Conservation (phyloP, 2,888 invertebrate species). For the Caenorhabditis macrosperma region DNA sequence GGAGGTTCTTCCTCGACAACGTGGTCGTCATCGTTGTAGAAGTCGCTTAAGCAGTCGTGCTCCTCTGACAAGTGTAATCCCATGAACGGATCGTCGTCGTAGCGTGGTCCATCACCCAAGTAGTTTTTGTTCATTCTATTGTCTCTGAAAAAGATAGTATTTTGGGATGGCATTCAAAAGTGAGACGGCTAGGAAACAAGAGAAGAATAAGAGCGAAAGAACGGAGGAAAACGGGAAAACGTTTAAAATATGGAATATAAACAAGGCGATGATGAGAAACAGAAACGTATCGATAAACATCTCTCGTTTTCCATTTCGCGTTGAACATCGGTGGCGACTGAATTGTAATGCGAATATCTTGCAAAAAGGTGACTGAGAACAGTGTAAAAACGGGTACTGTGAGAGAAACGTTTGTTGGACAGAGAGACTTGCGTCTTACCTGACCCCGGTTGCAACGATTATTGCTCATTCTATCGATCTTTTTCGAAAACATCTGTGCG, state of each 20-base stretch:
- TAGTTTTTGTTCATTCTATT: conserved; percentile 6
- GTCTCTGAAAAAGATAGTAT: neutral
- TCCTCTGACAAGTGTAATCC: neutral
- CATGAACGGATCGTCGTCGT: conserved; percentile 25
- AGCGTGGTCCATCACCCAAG: conserved; percentile 21
- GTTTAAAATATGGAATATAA: neutral
- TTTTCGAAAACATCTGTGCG: too few relatives aligned
- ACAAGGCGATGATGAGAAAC: neutral
- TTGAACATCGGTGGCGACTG: too few relatives aligned
- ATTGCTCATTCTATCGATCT: too few relatives aligned
- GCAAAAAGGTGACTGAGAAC: too few relatives aligned
- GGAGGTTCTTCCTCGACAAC: neutral
- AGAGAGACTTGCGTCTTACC: too few relatives aligned
- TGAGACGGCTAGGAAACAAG: neutral
- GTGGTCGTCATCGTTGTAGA: neutral
- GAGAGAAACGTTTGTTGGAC: too few relatives aligned
- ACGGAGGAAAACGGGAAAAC: neutral
- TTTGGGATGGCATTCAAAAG: neutral
- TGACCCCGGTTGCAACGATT: too few relatives aligned
- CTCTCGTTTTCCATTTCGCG: too few relatives aligned
- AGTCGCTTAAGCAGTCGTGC: neutral
- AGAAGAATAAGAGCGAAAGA: neutral
- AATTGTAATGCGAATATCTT: too few relatives aligned
- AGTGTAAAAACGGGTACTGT: too few relatives aligned
- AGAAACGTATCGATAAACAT: neutral